Percentiles rank a stretch among this genome's conserved stretches.
phyloP scores from a whole-genome alignment of 2,888 invertebrate genomes.

The Leucozona laternaria region DNA sequence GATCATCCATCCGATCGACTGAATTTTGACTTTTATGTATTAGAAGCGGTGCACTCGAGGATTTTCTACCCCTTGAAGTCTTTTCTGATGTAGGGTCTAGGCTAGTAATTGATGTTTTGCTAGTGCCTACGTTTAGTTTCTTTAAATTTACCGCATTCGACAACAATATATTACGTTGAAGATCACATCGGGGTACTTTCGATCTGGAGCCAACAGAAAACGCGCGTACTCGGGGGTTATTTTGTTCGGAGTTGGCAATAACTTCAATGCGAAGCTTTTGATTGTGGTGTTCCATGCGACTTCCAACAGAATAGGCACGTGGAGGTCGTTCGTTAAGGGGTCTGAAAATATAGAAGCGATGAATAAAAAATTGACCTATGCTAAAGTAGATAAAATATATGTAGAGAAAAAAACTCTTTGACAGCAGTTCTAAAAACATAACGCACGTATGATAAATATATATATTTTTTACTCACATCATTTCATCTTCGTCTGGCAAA shows the following conservation, averaged over 20 bases:
- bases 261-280: constrained; percentile 84
- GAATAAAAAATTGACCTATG: not conserved
- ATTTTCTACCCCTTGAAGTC: constrained; percentile 84
- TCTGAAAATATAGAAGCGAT: constrained; percentile 72
- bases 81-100: constrained; percentile 76
- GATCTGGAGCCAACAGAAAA: constrained; percentile 91
- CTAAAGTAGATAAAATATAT: not conserved
- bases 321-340: constrained; percentile 85
- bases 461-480: constrained; percentile 70
- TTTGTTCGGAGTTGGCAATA: constrained; percentile 83
- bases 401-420: not conserved
- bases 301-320: constrained; percentile 94
- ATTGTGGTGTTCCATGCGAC: constrained; percentile 88
- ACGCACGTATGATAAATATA: too few relatives aligned
- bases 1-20: constrained; percentile 89
- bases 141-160: constrained; percentile 73
- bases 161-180: constrained; percentile 80
- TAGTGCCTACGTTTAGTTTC: constrained; percentile 77
- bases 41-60: constrained; percentile 89
- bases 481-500: constrained; percentile 86
- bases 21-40: constrained; percentile 84
- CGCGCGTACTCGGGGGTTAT: constrained; percentile 87
- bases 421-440: not conserved
- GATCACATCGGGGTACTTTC: constrained; percentile 83
- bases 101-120: constrained; percentile 76